These are phyloP conservation scores for Brachyopa scutellaris DNA, from an alignment of 2,888 invertebrate species.

Conservation along the genomic window DNA sequence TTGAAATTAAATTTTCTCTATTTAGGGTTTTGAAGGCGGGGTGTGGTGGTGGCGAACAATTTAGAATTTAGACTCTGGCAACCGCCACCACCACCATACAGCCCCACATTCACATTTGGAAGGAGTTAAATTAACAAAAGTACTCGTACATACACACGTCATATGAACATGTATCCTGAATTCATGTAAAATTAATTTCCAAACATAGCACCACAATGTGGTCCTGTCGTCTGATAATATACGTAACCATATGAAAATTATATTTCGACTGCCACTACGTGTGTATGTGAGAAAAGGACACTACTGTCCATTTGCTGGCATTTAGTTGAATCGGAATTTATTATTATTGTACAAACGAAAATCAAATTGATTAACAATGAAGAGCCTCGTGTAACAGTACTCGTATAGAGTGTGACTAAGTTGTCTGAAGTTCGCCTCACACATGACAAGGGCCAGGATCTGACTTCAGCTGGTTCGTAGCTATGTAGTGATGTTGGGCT, in stretches of 20 bases:
- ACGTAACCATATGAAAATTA: conserved; percentile 61
- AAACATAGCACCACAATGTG: conserved; percentile 61
- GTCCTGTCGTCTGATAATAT: conserved; percentile 64
- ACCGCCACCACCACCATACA: background rate
- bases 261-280: conserved; percentile 26
- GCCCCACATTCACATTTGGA: background rate
- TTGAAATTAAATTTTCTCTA: conserved; percentile 54
- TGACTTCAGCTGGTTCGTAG: background rate
- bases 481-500: too few relatives aligned
- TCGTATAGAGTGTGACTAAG: conserved; percentile 1
- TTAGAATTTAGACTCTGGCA: background rate
- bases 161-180: conserved; percentile 5
- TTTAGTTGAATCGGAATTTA: conserved; percentile 64
- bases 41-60: background rate
- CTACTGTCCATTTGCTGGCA: conserved; percentile 1
- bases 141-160: background rate
- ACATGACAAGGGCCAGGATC: conserved; percentile 2
- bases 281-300: background rate
- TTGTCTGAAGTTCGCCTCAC: background rate
- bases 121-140: conserved; percentile 42
- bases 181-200: conserved; percentile 70
- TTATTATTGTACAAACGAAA: conserved; percentile 63
- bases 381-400: conserved; percentile 53
- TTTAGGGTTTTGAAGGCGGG: background rate
- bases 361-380: conserved; percentile 72